Evolutionary conservation across 2,113 vertebrate genomes (phyloP), one percentile per base, ranked within the genome.

Genomic region (Catagonus wagneri): DNA sequence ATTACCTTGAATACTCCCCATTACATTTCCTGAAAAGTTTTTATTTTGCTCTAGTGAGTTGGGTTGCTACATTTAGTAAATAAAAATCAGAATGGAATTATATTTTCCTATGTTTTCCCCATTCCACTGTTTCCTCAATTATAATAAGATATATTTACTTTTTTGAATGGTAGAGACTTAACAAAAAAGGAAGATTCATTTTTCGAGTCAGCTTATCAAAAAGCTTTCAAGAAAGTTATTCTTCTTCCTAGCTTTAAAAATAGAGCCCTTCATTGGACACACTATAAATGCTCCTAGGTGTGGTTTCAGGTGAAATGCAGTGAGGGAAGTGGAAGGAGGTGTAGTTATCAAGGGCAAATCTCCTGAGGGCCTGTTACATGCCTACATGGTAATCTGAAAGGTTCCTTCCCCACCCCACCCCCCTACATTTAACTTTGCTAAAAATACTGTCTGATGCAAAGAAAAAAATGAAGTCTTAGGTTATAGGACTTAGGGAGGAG

Each of bases 1-100:
- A 93, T 94, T 90, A 89, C 17, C 39, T 94, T 75, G 34, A 89
- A 81, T 93, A 54, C 10, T 74, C 34, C 39, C 63, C 54, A 29
- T 27, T 96, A 22, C 69, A 88, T 72, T 95, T 94, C 20, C 52
- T 86, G 66, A 32, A 44, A 4, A 83, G 2, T 72, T 93, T 84
- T 60, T 2, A 22, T 88, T 88, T 87, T 78, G 50, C 23, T 90
- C 3, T 71, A 11, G 7, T 91, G 19, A 85, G 89, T 14, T 94
- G 4, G 3, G 4, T 90, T 93, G 8, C 1, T 22, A 76, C 6
- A 52, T 79, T 75, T 65, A 87, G 12, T 16, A 91, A 91, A 65
- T 86, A 63, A 65, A 93, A 93, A 87, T 74, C 16, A 84, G 25
- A 44, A 58, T 54, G 9, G 0, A 13, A 61, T 22, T 81, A 10